phyloP scores from a whole-genome alignment of 2,113 vertebrate species.

The Trichomycterus rosablanca region DNA sequence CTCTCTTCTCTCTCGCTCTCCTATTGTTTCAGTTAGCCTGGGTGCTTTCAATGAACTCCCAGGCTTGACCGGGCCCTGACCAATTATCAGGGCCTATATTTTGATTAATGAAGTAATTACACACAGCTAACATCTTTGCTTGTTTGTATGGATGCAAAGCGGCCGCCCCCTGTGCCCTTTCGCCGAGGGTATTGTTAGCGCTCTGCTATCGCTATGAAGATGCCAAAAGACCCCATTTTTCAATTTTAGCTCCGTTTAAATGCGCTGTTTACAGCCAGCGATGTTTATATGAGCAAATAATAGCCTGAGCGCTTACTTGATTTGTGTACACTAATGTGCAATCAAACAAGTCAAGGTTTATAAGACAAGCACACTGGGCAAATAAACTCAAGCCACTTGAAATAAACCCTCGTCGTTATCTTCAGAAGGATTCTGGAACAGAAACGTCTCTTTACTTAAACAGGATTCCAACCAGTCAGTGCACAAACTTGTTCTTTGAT shows the following conservation, averaged over 20 bases:
- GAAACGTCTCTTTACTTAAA: too few relatives aligned
- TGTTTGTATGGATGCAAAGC: constrained; percentile 47
- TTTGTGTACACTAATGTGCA: constrained; percentile 23
- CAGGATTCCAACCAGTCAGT: too few relatives aligned
- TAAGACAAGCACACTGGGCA: not conserved
- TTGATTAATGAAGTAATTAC: constrained; percentile 68
- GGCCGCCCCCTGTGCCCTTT: constrained; percentile 12
- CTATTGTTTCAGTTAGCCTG: constrained; percentile 21
- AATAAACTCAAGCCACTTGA: constrained; percentile 10
- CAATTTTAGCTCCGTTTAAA: constrained; percentile 50
- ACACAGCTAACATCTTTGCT: constrained; percentile 51
- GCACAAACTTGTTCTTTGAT: not conserved
- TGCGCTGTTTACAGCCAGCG: constrained; percentile 58
- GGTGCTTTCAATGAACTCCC: constrained; percentile 36
- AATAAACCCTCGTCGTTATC: constrained; percentile 33
- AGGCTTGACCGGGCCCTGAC: constrained; percentile 36
- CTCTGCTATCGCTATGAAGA: constrained; percentile 50
- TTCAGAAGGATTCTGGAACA: constrained; percentile 36
- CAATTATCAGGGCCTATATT: constrained; percentile 66
- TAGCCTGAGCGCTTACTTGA: too few relatives aligned
- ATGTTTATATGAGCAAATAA: constrained; percentile 55
- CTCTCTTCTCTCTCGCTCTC: constrained; percentile 12
- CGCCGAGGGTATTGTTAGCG: constrained; percentile 44
- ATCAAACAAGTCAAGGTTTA: constrained; percentile 14
- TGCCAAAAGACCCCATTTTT: too few relatives aligned